Evolutionary conservation across 2,797 vertebrate species (phyloP), one percentile per base, ranked within the genome.

Genomic region (Muscicapa striata): DNA sequence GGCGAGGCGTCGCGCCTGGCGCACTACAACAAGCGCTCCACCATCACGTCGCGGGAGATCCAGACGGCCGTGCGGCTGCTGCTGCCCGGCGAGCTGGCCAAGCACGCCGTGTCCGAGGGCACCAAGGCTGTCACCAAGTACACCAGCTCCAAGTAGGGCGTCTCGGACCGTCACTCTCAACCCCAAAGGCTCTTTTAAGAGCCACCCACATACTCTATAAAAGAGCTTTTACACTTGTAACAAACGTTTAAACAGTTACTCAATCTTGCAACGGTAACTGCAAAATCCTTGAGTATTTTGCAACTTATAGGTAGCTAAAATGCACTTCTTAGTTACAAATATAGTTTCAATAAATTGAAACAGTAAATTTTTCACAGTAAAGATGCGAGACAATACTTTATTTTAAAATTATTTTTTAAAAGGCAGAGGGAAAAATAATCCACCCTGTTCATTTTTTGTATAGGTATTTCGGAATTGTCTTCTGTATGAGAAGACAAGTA

Each of bases 71-170:
- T 89, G 78, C 78, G 84, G 38, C 38, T 38, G 38, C 38, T 38
- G 70, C 70, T 74, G 70, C 84, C 84, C 51, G 84, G 84, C 51
- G 84, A 87, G 84, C 84, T 79, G 75, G 84, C 84, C 84, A 86
- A 88, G 70, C 98, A 98, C 79, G 98, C 98, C 6, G 98, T 98
- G 62, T 98, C 98, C 1, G 98, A 98, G 93, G 98, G 98, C 68
- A 98, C 98, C 57, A 98, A 98, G 97, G 98, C 98, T 0, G 98
- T 98, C 36, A 98, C 98, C 93, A 98, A 98, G 83, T 98, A 98
- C 96, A 98, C 98, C 95, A 98, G 98, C 36, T 98, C 98, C 9
- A 98, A 98, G 84, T 98, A 93, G 58, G 30, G 29, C 46, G 36
- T 27, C 30, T 52, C 24, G 9, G 18, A 62, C 2, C 24, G 30